Conservation (phyloP, 2,797 vertebrate genomes). For the Tadarida brasiliensis region DNA sequence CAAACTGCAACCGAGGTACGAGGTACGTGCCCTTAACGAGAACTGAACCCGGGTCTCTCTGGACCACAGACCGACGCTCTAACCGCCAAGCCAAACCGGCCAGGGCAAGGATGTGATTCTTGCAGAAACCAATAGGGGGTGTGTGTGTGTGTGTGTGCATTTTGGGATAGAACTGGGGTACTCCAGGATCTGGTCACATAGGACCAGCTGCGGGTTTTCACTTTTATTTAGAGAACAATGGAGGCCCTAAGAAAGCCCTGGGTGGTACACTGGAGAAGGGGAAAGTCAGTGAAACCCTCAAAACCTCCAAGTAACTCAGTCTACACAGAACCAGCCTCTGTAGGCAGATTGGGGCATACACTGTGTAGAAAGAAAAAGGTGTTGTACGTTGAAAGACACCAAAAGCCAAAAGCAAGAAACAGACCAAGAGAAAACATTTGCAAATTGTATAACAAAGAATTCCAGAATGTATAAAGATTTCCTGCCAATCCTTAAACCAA, state of each 20-base stretch:
- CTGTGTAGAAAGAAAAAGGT: background rate
- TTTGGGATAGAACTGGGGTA: background rate
- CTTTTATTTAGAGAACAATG: background rate
- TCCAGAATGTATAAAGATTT: background rate
- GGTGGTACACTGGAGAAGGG: background rate
- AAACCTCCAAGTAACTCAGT: background rate
- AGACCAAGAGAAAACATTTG: background rate
- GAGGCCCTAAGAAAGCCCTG: background rate
- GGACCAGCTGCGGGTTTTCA: background rate
- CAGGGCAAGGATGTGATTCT: slow-evolving; percentile 38
- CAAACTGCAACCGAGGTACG: too few species aligned
- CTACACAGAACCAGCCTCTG: background rate
- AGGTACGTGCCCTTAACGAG: too few species aligned
- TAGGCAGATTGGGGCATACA: background rate
- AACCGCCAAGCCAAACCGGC: too few species aligned
- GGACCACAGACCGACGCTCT: too few species aligned
- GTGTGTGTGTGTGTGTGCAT: background rate
- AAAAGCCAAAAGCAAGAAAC: background rate
- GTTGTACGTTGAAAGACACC: background rate
- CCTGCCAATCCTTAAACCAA: background rate
- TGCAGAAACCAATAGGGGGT: slow-evolving; percentile 49
- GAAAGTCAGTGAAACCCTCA: background rate
- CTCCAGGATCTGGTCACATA: rapidly evolving
- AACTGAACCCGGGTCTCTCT: too few species aligned
- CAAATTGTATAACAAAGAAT: background rate